phyloP scores from a whole-genome alignment of 2,113 vertebrate genomes.

The Cromileptes altivelis region DNA sequence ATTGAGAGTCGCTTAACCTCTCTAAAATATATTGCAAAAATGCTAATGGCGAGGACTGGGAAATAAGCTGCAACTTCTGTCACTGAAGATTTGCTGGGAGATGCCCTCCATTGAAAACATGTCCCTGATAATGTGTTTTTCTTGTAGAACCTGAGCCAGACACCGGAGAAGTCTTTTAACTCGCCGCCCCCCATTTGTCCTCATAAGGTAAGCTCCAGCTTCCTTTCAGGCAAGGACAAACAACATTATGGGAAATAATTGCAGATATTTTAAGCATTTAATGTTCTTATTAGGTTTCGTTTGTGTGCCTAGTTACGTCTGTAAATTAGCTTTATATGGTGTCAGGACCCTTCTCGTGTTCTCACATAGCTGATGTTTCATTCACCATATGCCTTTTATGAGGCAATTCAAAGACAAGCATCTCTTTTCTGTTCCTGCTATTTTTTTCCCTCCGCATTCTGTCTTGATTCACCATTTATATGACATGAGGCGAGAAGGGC shows the following conservation, averaged over 20 bases:
- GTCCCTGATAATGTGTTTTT: slow-evolving; percentile 76
- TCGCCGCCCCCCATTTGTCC: slow-evolving; percentile 82
- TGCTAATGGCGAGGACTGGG: slow-evolving; percentile 55
- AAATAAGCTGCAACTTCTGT: slow-evolving; percentile 71
- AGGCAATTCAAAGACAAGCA: not conserved
- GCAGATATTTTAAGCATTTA: slow-evolving; percentile 32
- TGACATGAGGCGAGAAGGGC: slow-evolving; percentile 48
- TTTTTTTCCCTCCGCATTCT: not conserved
- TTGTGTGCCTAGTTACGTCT: not conserved
- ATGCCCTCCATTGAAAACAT: slow-evolving; percentile 62
- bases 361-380: slow-evolving; percentile 7
- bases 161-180: slow-evolving; percentile 82
- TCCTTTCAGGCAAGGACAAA: slow-evolving; percentile 39
- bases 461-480: slow-evolving; percentile 34
- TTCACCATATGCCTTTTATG: not conserved
- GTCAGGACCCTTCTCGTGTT: slow-evolving; percentile 8
- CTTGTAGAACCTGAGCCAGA: slow-evolving; percentile 83
- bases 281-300: slow-evolving; percentile 11
- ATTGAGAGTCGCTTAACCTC: slow-evolving; percentile 52
- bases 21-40: slow-evolving; percentile 50
- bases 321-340: slow-evolving; percentile 5
- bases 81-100: slow-evolving; percentile 64
- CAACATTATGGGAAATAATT: slow-evolving; percentile 39
- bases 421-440: not conserved
- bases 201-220: slow-evolving; percentile 84